Evolutionary conservation across 1,140 invertebrate genomes (phyloP).

Genomic region (Aphis gossypii): DNA sequence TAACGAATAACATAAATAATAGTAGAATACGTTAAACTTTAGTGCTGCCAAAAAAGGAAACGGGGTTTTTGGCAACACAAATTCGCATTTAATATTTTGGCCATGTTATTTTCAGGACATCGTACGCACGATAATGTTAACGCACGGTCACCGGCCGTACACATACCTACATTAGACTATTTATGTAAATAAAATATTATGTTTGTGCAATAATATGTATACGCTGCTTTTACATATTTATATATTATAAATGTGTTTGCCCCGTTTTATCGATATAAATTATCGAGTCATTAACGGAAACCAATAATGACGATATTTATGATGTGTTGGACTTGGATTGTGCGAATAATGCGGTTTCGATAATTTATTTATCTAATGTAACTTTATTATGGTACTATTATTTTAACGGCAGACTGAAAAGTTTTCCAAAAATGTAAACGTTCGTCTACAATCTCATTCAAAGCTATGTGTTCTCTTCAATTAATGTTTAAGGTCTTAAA

Average conservation of each 20-base stretch:
- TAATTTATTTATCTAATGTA: background rate
- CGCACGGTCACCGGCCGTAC: background rate
- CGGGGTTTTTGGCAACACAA: background rate
- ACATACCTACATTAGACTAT: background rate
- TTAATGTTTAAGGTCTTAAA: no score
- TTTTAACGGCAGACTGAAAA: no score
- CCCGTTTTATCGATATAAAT: background rate
- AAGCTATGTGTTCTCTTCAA: no score
- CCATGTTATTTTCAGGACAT: background rate
- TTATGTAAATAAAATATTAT: background rate
- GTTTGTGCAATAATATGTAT: background rate
- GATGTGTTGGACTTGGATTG: background rate
- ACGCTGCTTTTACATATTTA: background rate
- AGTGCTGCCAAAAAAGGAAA: conserved; percentile 3
- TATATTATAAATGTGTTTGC: conserved; percentile 7
- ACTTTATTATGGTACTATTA: no score
- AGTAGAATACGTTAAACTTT: background rate
- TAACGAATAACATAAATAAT: background rate
- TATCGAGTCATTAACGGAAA: background rate
- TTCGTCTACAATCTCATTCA: no score
- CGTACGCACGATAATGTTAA: background rate
- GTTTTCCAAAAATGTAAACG: no score
- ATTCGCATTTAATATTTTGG: background rate
- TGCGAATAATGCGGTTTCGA: background rate
- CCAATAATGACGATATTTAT: conserved; percentile 11